These are phyloP conservation scores for Pollenia amentaria DNA, from an alignment of 2,888 invertebrate species.

Conservation along the genomic window DNA sequence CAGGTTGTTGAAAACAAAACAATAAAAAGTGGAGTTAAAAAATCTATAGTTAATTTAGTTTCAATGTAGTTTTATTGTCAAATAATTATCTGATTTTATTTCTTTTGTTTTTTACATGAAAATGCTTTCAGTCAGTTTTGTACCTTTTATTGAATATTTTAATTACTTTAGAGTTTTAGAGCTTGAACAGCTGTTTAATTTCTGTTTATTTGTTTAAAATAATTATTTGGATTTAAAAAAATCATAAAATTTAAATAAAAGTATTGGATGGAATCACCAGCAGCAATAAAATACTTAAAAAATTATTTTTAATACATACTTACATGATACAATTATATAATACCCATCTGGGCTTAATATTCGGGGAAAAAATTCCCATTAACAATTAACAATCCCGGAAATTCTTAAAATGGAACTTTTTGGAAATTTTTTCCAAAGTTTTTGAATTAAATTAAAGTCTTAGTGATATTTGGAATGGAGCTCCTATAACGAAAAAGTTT, in stretches of 20 bases:
- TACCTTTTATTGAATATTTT: background rate
- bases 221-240: background rate
- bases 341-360: too few species aligned
- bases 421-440: too few species aligned
- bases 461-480: too few species aligned
- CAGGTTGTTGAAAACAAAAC: slow-evolving; percentile 25
- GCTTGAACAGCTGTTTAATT: background rate
- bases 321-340: too few species aligned
- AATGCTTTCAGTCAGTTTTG: slow-evolving; percentile 45
- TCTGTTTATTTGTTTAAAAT: background rate
- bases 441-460: too few species aligned
- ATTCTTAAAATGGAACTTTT: too few species aligned
- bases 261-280: background rate
- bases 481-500: too few species aligned
- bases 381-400: too few species aligned
- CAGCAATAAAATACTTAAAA: too few species aligned
- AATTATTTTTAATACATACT: too few species aligned
- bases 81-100: slow-evolving; percentile 36
- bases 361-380: too few species aligned
- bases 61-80: slow-evolving; percentile 36
- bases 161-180: background rate
- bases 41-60: slow-evolving; percentile 47
- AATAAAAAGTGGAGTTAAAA: background rate
- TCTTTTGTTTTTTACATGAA: slow-evolving; percentile 45
- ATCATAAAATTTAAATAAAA: background rate